These are phyloP conservation scores for Ictidomys tridecemlineatus DNA, from an alignment of 2,113 vertebrate species.

Conservation along the genomic window DNA sequence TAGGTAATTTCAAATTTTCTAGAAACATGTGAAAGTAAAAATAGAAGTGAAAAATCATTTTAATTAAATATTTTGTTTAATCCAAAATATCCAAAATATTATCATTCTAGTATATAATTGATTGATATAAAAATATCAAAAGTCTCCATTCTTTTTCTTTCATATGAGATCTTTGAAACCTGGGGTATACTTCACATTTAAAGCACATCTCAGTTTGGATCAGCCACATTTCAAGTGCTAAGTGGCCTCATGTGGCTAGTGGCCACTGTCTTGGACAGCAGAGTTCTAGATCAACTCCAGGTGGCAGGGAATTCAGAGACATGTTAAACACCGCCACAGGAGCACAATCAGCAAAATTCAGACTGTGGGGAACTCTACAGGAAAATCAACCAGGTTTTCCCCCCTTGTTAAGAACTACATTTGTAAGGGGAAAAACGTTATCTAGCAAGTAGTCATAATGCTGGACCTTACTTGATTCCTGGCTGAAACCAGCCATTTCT, in stretches of 20 bases:
- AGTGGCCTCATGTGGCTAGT: neutral
- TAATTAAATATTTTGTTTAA: neutral
- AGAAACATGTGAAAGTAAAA: neutral
- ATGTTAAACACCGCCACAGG: rapidly evolving
- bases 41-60: slow-evolving; percentile 3
- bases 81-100: neutral
- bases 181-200: neutral
- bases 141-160: neutral
- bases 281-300: neutral
- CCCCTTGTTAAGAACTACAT: neutral
- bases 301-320: neutral
- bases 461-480: neutral
- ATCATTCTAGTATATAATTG: neutral
- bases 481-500: neutral
- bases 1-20: neutral
- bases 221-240: neutral
- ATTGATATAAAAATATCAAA: neutral
- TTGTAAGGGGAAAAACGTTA: neutral
- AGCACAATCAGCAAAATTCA: neutral
- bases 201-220: neutral
- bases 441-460: too few species aligned
- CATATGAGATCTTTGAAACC: neutral
- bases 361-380: neutral
- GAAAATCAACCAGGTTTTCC: neutral
- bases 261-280: neutral